Evolutionary conservation across 2,113 vertebrate species (phyloP).

Genomic region (Colius striatus): DNA sequence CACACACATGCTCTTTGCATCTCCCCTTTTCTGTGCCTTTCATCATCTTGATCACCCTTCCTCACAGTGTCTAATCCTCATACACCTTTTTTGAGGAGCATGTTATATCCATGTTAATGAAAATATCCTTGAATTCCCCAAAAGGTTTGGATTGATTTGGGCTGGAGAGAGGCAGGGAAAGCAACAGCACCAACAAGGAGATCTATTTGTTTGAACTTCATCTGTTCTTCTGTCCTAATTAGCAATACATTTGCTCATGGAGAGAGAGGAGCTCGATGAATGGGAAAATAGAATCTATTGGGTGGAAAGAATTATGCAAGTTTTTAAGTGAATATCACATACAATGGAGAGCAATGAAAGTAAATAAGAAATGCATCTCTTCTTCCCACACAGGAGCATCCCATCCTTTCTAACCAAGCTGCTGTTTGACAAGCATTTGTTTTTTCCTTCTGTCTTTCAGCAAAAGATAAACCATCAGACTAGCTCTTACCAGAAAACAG

Average conservation of each 20-base stretch:
- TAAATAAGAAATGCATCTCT: not conserved
- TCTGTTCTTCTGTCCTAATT: not conserved
- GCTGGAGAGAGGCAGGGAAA: not conserved
- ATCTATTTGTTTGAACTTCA: not conserved
- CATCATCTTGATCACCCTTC: not conserved
- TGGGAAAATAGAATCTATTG: not conserved
- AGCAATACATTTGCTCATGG: not conserved
- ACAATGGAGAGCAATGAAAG: not conserved
- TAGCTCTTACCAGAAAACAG: not conserved
- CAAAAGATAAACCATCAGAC: slow-evolving; percentile 20
- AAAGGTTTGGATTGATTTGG: not conserved
- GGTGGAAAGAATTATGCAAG: not conserved
- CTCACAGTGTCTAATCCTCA: not conserved
- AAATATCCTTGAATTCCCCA: not conserved
- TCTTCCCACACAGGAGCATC: not conserved
- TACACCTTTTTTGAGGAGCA: rapidly evolving
- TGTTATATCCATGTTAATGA: not conserved
- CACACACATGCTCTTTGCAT: rapidly evolving
- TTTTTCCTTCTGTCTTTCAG: slow-evolving; percentile 39
- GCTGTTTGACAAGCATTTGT: not conserved
- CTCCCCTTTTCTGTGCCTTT: not conserved
- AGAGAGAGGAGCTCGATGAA: not conserved
- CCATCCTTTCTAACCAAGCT: not conserved
- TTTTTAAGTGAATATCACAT: not conserved
- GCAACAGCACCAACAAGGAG: not conserved